These are phyloP conservation scores for Callipepla squamata DNA, from an alignment of 2,113 vertebrate species.

Conservation along the genomic window DNA sequence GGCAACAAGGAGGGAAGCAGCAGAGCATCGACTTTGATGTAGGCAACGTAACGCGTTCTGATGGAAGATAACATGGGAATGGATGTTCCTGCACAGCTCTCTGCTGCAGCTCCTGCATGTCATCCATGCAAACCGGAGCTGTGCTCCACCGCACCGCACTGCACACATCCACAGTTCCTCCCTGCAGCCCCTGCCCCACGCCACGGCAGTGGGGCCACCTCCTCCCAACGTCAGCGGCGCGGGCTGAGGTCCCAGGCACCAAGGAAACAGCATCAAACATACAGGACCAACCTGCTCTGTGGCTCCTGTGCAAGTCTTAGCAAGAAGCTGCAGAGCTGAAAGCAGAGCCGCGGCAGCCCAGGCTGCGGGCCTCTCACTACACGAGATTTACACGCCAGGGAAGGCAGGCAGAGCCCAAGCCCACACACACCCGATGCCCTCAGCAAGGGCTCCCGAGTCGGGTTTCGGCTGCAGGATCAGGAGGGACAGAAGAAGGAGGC, in stretches of 20 bases:
- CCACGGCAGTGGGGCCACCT: not conserved
- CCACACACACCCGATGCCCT: not conserved
- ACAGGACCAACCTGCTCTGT: slow-evolving; percentile 42
- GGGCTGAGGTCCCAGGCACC: not conserved
- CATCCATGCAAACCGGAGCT: accelerated
- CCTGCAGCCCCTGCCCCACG: not conserved
- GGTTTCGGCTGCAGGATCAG: not conserved
- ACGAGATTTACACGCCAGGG: not conserved
- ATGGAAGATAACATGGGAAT: slow-evolving; percentile 55
- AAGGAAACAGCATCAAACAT: not conserved
- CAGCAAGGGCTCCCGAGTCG: not conserved
- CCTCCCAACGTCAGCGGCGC: not conserved
- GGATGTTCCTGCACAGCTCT: slow-evolving; percentile 14
- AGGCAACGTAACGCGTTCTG: not conserved
- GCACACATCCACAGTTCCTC: accelerated
- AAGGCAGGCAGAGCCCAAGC: not conserved
- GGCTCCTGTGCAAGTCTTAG: slow-evolving; percentile 39
- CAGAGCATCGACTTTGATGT: slow-evolving; percentile 30
- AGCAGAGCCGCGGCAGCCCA: not conserved
- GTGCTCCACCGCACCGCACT: not conserved
- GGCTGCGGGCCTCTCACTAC: not conserved
- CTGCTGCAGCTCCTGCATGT: not conserved
- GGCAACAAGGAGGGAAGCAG: slow-evolving; percentile 3
- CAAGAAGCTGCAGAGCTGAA: slow-evolving; percentile 42
- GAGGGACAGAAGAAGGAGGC: not conserved